Conservation (phyloP, 2,797 vertebrate species). For the Sebastes variabilis region DNA sequence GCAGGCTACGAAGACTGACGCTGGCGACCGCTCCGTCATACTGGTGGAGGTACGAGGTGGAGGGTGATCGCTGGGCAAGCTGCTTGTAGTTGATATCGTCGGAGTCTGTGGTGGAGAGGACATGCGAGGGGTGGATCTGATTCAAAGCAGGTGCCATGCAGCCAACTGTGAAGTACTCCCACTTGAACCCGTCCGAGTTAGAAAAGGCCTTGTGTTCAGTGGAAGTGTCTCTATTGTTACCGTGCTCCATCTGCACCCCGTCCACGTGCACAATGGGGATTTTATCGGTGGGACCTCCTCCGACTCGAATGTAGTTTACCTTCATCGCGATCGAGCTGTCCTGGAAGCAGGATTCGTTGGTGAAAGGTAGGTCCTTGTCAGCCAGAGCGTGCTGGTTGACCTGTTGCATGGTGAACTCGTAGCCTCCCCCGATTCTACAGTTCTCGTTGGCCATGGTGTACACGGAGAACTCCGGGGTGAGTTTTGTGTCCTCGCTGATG, state of each 20-base stretch:
- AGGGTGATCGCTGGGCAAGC: conserved; percentile 1
- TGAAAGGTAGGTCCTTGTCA: background rate
- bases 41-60: background rate
- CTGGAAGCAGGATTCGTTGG: background rate
- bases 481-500: background rate
- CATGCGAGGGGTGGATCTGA: background rate
- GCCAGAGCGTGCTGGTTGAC: background rate
- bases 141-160: conserved; percentile 5
- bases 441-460: conserved; percentile 14
- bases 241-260: conserved; percentile 25
- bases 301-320: conserved; percentile 6
- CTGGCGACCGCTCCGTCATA: background rate
- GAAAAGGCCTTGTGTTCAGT: conserved; percentile 23
- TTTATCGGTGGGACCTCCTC: background rate
- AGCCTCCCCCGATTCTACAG: accelerated
- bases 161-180: conserved; percentile 26
- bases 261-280: conserved; percentile 14
- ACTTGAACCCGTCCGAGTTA: conserved; percentile 12
- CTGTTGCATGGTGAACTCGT: conserved; percentile 22
- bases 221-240: background rate
- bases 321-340: background rate
- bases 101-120: background rate
- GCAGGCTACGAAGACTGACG: background rate
- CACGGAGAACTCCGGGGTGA: background rate
- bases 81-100: conserved; percentile 12